phyloP scores from a whole-genome alignment of 2,797 vertebrate species.

The Meda fulgida region DNA sequence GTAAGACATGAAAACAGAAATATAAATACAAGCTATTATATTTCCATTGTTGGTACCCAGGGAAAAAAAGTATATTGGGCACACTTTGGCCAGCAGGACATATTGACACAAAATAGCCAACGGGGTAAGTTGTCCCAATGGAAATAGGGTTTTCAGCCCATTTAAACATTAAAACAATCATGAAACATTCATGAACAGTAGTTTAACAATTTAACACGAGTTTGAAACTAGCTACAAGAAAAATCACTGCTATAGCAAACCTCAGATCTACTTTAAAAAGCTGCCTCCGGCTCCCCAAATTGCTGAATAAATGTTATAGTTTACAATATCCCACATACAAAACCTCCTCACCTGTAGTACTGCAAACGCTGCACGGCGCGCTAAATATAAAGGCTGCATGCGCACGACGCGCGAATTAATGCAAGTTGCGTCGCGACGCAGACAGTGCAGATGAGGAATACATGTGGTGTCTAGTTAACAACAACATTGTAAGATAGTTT shows the following conservation, averaged over 20 bases:
- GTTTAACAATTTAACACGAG: not conserved
- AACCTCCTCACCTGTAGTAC: not conserved
- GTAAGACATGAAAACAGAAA: not conserved
- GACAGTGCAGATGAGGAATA: not conserved
- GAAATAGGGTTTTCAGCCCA: not conserved
- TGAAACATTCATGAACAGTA: not conserved
- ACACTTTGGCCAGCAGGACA: not conserved
- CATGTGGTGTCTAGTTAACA: not conserved
- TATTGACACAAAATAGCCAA: not conserved
- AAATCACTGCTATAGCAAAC: not conserved
- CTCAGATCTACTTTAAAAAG: not conserved
- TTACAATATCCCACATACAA: not conserved
- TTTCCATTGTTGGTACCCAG: not conserved
- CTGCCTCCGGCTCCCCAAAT: no score
- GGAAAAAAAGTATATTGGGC: not conserved
- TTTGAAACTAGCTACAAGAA: not conserved
- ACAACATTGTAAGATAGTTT: not conserved
- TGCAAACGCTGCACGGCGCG: not conserved
- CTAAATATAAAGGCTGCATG: not conserved
- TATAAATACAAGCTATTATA: not conserved
- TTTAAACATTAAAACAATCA: not conserved
- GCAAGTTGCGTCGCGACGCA: not conserved
- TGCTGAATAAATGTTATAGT: not conserved
- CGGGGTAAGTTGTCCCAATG: not conserved
- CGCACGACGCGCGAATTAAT: not conserved